Evolutionary conservation across 2,113 vertebrate species (phyloP).

Genomic region (Pelobates fuscus): DNA sequence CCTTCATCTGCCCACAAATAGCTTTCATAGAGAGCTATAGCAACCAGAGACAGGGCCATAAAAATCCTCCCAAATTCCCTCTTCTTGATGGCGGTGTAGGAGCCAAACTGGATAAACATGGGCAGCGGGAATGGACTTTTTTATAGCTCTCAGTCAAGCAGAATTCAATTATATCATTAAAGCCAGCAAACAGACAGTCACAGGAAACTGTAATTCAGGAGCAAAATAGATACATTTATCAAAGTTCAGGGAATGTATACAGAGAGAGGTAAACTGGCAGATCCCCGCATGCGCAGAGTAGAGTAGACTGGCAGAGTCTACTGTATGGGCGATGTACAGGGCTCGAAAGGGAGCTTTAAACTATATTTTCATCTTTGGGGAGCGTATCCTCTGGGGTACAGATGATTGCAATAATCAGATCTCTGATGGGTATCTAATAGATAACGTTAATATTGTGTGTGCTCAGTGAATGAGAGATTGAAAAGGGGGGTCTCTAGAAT

Average conservation of each 20-base stretch:
- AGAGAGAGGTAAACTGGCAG: background rate
- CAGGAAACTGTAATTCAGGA: background rate
- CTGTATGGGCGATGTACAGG: too few relatives aligned
- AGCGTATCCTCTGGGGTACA: too few relatives aligned
- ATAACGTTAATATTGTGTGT: too few relatives aligned
- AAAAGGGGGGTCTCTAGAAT: too few relatives aligned
- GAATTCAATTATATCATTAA: conserved; percentile 25
- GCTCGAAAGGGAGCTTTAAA: too few relatives aligned
- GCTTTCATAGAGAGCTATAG: conserved; percentile 38
- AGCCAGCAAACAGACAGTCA: conserved; percentile 25
- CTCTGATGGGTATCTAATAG: too few relatives aligned
- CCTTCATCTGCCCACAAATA: background rate
- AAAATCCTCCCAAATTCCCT: conserved; percentile 25
- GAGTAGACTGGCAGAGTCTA: too few relatives aligned
- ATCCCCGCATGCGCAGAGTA: background rate
- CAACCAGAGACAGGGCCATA: conserved; percentile 21
- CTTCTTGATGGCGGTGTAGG: conserved; percentile 24
- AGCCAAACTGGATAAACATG: conserved; percentile 31
- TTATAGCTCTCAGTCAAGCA: conserved; percentile 18
- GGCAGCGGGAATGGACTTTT: conserved; percentile 27
- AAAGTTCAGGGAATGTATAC: background rate
- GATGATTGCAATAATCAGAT: too few relatives aligned
- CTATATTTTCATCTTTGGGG: too few relatives aligned
- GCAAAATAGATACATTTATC: background rate
- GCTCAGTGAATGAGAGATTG: too few relatives aligned